phyloP scores from a whole-genome alignment of 2,113 vertebrate genomes.

The Pteronura brasiliensis region DNA sequence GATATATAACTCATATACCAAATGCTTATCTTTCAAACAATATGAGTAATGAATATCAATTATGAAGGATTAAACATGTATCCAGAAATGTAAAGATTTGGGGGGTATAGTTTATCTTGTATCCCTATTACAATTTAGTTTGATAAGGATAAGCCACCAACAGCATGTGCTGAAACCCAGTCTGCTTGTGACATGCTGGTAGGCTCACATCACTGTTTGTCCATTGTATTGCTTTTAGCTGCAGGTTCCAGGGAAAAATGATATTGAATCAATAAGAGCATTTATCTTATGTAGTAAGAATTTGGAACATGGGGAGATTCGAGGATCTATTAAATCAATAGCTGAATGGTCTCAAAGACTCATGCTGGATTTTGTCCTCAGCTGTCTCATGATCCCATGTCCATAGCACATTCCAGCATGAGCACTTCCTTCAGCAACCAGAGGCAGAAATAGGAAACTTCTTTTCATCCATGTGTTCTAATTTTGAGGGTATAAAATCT shows the following conservation, averaged over 20 bases:
- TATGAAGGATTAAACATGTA: background rate
- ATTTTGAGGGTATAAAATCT: background rate
- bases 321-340: background rate
- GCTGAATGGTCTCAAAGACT: background rate
- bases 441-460: background rate
- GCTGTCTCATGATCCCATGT: no score
- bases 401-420: background rate
- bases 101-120: background rate
- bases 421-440: background rate
- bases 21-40: background rate
- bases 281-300: background rate
- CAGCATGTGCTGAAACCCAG: background rate
- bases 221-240: background rate
- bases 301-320: background rate
- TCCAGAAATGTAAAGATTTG: background rate
- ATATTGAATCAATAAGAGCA: background rate
- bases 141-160: background rate
- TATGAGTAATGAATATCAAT: background rate
- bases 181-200: background rate
- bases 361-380: background rate
- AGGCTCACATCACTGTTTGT: no score
- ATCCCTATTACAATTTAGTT: background rate
- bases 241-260: background rate
- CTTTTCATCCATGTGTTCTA: background rate
- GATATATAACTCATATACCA: background rate